Conservation (phyloP, 1,140 invertebrate genomes). For the Drosophila sp. region DNA sequence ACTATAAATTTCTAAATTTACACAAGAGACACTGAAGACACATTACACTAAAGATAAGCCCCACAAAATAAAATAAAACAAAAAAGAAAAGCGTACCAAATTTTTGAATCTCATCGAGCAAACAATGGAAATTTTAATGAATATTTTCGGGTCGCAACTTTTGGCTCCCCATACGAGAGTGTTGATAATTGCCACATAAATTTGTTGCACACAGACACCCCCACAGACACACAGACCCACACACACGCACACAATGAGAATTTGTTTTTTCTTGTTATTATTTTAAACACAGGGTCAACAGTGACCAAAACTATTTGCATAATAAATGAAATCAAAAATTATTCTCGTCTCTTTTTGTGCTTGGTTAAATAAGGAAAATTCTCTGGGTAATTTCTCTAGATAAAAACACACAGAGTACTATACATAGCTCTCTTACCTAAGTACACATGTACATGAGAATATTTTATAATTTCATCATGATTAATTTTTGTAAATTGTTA, state of each 20-base stretch:
- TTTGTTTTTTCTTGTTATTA: slow-evolving; percentile 19
- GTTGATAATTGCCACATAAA: slow-evolving; percentile 79
- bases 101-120: slow-evolving; percentile 58
- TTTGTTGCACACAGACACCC: slow-evolving; percentile 38
- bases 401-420: not conserved
- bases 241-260: slow-evolving; percentile 11
- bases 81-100: slow-evolving; percentile 31
- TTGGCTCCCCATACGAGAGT: slow-evolving; percentile 49
- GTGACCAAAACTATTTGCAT: slow-evolving; percentile 63
- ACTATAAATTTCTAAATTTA: slow-evolving; percentile 81
- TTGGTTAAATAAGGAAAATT: slow-evolving; percentile 21
- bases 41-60: slow-evolving; percentile 76
- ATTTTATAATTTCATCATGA: not conserved
- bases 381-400: not conserved
- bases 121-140: slow-evolving; percentile 78
- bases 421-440: not conserved
- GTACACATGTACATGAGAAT: not conserved
- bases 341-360: slow-evolving; percentile 14
- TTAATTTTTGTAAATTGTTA: slow-evolving; percentile 7
- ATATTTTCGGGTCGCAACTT: slow-evolving; percentile 68
- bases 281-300: slow-evolving; percentile 45
- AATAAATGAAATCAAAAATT: slow-evolving; percentile 71
- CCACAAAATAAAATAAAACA: slow-evolving; percentile 41
- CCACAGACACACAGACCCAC: not conserved
- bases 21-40: slow-evolving; percentile 76